phyloP scores from a whole-genome alignment of 2,113 vertebrate species.

The Puma concolor region DNA sequence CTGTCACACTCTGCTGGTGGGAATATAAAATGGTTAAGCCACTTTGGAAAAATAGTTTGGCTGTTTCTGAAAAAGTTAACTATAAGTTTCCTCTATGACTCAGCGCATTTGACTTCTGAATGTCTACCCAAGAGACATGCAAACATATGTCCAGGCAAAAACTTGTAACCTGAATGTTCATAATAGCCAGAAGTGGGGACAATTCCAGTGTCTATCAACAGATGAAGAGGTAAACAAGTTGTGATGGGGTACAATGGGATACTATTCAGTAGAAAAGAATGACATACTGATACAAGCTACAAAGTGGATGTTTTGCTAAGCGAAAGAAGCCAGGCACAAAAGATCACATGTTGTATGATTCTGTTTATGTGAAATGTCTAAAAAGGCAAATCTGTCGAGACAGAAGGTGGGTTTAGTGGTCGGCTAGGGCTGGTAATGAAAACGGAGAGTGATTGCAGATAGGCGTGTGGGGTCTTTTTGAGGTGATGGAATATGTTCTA shows the following conservation, averaged over 20 bases:
- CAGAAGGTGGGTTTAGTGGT: background rate
- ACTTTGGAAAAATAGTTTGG: background rate
- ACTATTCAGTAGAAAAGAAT: background rate
- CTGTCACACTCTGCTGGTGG: background rate
- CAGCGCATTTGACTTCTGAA: background rate
- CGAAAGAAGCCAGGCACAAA: background rate
- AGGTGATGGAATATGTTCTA: background rate
- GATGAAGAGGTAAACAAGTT: background rate
- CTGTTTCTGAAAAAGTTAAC: conserved; percentile 42
- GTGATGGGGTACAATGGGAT: background rate
- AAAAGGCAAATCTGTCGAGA: background rate
- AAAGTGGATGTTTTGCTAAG: background rate
- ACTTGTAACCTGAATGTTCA: background rate
- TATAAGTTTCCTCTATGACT: background rate
- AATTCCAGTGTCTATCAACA: background rate
- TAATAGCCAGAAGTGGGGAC: background rate
- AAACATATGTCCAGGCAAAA: background rate
- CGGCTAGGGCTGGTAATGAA: background rate
- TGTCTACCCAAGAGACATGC: background rate
- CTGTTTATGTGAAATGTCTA: background rate
- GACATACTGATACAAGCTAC: background rate
- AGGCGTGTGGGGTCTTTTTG: background rate
- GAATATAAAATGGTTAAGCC: background rate
- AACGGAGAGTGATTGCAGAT: background rate
- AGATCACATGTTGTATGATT: background rate